phyloP scores from a whole-genome alignment of 2,113 vertebrate genomes.

The Forbesichthys agassizii region DNA sequence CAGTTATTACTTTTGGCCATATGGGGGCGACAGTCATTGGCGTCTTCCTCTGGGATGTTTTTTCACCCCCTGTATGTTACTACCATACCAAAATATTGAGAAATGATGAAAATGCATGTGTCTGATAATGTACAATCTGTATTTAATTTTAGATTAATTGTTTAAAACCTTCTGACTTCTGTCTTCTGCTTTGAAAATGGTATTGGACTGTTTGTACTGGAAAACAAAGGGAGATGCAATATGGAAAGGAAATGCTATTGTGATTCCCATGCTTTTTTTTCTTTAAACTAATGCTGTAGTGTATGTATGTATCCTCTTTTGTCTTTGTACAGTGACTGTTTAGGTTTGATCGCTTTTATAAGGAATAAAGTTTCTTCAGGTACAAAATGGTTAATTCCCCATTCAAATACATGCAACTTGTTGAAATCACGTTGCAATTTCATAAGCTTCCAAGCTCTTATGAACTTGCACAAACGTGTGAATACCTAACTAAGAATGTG shows the following conservation, averaged over 20 bases:
- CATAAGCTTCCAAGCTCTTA: neutral
- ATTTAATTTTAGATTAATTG: no score
- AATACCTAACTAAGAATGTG: no score
- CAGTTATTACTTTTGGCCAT: slow-evolving; percentile 15
- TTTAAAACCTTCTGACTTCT: neutral
- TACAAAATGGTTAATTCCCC: slow-evolving; percentile 20
- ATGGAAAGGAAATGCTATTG: slow-evolving; percentile 18
- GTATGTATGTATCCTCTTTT: slow-evolving; percentile 24
- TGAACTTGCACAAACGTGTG: neutral
- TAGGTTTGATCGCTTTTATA: slow-evolving; percentile 71
- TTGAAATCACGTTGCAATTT: no score
- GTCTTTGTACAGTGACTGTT: slow-evolving; percentile 62
- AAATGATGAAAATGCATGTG: slow-evolving; percentile 29
- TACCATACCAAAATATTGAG: slow-evolving; percentile 27
- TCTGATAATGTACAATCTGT: slow-evolving; percentile 11
- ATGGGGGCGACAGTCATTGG: slow-evolving; percentile 7
- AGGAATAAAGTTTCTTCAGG: slow-evolving; percentile 75
- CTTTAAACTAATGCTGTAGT: slow-evolving; percentile 30
- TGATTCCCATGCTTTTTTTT: slow-evolving; percentile 17
- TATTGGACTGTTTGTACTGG: slow-evolving; percentile 4
- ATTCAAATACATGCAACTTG: neutral
- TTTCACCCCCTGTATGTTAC: slow-evolving; percentile 6
- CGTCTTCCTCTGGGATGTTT: neutral
- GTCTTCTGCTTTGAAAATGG: neutral
- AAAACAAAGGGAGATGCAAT: slow-evolving; percentile 14